phyloP scores from a whole-genome alignment of 2,113 vertebrate species.

The cattle (Bos taurus) region DNA sequence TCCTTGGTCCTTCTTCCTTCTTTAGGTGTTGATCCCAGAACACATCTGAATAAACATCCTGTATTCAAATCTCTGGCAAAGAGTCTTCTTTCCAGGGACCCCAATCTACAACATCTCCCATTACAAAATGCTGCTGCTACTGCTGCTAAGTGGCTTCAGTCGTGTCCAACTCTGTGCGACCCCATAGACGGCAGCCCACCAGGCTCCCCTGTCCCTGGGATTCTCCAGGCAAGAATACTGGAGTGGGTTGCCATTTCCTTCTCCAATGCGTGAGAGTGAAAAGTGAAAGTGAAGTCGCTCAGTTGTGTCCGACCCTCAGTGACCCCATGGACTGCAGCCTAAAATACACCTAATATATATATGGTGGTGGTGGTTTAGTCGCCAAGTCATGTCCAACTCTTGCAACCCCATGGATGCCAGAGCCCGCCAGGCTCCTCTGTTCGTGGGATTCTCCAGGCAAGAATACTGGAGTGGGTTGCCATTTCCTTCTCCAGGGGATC shows the following conservation, averaged over 20 bases:
- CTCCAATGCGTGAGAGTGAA: no score
- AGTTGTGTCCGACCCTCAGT: no score
- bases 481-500: not conserved
- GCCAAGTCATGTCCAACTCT: not conserved
- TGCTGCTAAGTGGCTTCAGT: no score
- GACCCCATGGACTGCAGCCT: not conserved
- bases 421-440: not conserved
- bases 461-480: not conserved
- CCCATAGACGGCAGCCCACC: no score
- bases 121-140: not conserved
- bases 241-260: no score
- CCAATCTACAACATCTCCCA: not conserved
- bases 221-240: no score
- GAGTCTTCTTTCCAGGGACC: not conserved
- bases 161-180: no score
- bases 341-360: not conserved
- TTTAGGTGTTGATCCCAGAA: not conserved
- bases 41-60: not conserved
- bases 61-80: not conserved
- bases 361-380: not conserved
- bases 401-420: fast-evolving
- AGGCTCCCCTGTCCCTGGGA: no score
- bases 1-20: not conserved
- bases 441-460: not conserved
- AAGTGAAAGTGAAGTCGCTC: no score